Evolutionary conservation across 2,888 invertebrate species (phyloP).

Genomic region (Pseudanteris insignis): DNA sequence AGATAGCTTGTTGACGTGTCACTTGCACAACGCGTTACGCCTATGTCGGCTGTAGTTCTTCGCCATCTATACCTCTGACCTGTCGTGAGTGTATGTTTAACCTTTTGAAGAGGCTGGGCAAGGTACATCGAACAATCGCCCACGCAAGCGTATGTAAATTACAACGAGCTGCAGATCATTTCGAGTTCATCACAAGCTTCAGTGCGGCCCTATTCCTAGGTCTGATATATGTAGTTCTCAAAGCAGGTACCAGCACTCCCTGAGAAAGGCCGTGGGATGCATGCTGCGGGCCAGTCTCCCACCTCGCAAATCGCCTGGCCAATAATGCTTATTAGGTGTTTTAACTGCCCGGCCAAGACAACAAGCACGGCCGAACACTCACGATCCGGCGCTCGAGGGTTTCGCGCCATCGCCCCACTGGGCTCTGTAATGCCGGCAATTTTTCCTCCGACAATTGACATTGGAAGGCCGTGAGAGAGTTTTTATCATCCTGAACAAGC

Average conservation of each 20-base stretch:
- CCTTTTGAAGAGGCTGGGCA: constrained; percentile 55
- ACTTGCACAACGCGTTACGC: too few relatives aligned
- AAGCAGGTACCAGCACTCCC: constrained; percentile 49
- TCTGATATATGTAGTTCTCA: constrained; percentile 38
- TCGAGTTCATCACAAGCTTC: constrained; percentile 55
- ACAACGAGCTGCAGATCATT: constrained; percentile 66
- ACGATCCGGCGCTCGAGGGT: constrained; percentile 24
- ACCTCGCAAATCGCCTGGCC: constrained; percentile 48
- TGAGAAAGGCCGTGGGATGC: constrained; percentile 65
- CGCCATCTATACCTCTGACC: too few relatives aligned
- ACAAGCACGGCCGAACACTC: constrained; percentile 15
- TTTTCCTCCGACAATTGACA: constrained; percentile 44
- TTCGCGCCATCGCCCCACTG: constrained; percentile 6
- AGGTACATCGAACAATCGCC: constrained; percentile 43
- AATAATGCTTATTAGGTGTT: constrained; percentile 44
- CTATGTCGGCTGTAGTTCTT: too few relatives aligned
- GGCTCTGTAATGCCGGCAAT: constrained; percentile 36
- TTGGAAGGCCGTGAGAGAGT: constrained; percentile 51
- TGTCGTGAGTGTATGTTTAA: constrained; percentile 63
- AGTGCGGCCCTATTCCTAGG: constrained; percentile 44
- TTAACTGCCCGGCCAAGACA: constrained; percentile 26
- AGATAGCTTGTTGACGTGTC: too few relatives aligned
- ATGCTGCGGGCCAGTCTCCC: constrained; percentile 62
- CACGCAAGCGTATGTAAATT: constrained; percentile 62
- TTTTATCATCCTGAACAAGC: constrained; percentile 29